A percentile compares a stretch with the other conserved stretches of the same genome.
phyloP scores from a whole-genome alignment of 2,888 invertebrate genomes.

The Noctua comes region DNA sequence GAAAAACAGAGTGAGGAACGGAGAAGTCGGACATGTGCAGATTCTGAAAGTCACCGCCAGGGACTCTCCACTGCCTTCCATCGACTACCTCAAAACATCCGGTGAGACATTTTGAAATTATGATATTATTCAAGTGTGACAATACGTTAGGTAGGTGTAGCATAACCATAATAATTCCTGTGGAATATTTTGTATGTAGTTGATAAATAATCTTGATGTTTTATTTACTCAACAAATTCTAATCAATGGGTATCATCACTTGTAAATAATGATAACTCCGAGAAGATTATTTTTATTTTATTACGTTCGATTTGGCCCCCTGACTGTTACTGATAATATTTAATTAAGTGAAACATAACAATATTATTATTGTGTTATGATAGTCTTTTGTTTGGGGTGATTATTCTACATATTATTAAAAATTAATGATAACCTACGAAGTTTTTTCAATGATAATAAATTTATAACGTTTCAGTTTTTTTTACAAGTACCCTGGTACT shows the following conservation, averaged over 20 bases:
- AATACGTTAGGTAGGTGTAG: background rate
- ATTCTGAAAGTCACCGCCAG: slow-evolving; percentile 91
- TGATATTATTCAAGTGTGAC: background rate
- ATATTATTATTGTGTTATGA: slow-evolving; percentile 17
- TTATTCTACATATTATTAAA: background rate
- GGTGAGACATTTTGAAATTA: slow-evolving; percentile 76
- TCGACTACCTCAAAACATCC: slow-evolving; percentile 91
- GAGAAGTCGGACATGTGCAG: slow-evolving; percentile 91
- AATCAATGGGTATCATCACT: slow-evolving; percentile 9
- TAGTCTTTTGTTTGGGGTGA: background rate
- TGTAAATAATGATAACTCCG: slow-evolving; percentile 19
- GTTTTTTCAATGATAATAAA: background rate
- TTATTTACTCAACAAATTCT: slow-evolving; percentile 8
- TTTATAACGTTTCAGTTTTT: background rate
- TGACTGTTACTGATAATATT: slow-evolving; percentile 24
- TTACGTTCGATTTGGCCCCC: background rate
- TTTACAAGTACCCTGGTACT: background rate
- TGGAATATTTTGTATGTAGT: background rate
- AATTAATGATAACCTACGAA: slow-evolving; percentile 13
- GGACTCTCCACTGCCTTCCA: slow-evolving; percentile 92
- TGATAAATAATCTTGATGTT: background rate
- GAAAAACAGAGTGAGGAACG: slow-evolving; percentile 86
- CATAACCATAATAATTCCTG: background rate
- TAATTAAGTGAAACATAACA: slow-evolving; percentile 25
- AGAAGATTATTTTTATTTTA: slow-evolving; percentile 23